A percentile compares a stretch with the other conserved stretches of the same genome.
Evolutionary conservation across 2,888 invertebrate species (phyloP).

Genomic region (Gasteruption jaculator): DNA sequence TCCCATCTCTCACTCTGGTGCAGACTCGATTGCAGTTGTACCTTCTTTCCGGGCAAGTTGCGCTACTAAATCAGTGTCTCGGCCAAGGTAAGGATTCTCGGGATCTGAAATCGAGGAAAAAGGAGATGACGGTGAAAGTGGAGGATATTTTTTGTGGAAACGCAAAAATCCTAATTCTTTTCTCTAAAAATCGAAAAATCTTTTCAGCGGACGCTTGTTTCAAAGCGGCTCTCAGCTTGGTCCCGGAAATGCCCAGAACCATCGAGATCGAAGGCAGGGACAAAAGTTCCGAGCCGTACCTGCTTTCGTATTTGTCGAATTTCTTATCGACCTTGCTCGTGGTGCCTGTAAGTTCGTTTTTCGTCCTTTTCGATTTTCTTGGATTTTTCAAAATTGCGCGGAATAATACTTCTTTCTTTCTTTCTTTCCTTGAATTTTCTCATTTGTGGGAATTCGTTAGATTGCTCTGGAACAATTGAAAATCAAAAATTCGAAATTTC

Average conservation of each 20-base stretch:
- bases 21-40: constrained; percentile 78
- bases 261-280: constrained; percentile 71
- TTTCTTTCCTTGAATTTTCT: background rate
- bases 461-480: too few species aligned
- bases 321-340: constrained; percentile 78
- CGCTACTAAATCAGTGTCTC: constrained; percentile 82
- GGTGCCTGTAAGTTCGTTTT: constrained; percentile 72
- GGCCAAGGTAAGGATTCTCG: constrained; percentile 91
- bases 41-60: constrained; percentile 82
- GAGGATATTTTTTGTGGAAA: too few species aligned
- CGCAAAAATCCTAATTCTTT: too few species aligned
- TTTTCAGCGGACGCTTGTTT: constrained; percentile 85
- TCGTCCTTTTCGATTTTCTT: constrained; percentile 1
- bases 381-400: too few species aligned
- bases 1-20: constrained; percentile 87
- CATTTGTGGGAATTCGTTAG: background rate
- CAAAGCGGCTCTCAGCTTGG: constrained; percentile 77
- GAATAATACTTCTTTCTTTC: background rate
- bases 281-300: constrained; percentile 68
- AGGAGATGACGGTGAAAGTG: too few species aligned
- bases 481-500: constrained; percentile 2
- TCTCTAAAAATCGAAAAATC: constrained; percentile 10
- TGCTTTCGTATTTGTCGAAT: constrained; percentile 68
- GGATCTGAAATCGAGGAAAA: too few species aligned
- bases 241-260: constrained; percentile 72